Conservation (phyloP, 2,888 invertebrate species). For the Oligia latruncula region DNA sequence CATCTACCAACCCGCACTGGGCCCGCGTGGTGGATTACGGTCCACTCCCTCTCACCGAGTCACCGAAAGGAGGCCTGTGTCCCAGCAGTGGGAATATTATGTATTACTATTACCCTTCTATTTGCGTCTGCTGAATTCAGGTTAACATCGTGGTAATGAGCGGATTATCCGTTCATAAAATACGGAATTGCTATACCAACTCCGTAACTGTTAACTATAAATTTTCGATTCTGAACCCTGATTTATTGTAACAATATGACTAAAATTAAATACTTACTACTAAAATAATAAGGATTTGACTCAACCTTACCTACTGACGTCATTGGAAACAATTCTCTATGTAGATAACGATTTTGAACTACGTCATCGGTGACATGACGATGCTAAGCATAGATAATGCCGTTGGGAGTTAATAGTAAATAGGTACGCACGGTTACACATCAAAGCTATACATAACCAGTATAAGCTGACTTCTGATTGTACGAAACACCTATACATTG, state of each 20-base stretch:
- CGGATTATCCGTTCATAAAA: conserved; percentile 17
- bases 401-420: conserved; percentile 3
- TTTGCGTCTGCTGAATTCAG: conserved; percentile 9
- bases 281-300: conserved; percentile 32
- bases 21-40: background rate
- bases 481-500: too few species aligned
- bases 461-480: too few species aligned
- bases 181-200: conserved; percentile 6
- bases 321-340: conserved; percentile 40
- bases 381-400: conserved; percentile 11
- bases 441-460: too few species aligned
- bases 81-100: background rate
- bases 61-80: background rate
- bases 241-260: conserved; percentile 33
- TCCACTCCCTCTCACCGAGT: background rate
- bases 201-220: conserved; percentile 27
- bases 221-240: conserved; percentile 41
- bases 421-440: background rate
- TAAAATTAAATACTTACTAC: conserved; percentile 16
- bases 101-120: background rate
- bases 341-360: conserved; percentile 20
- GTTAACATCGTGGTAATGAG: conserved; percentile 29
- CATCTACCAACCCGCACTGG: background rate
- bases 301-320: conserved; percentile 20
- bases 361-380: conserved; percentile 49